Conservation (phyloP, 2,113 vertebrate species). For the Anthoscopus minutus region DNA sequence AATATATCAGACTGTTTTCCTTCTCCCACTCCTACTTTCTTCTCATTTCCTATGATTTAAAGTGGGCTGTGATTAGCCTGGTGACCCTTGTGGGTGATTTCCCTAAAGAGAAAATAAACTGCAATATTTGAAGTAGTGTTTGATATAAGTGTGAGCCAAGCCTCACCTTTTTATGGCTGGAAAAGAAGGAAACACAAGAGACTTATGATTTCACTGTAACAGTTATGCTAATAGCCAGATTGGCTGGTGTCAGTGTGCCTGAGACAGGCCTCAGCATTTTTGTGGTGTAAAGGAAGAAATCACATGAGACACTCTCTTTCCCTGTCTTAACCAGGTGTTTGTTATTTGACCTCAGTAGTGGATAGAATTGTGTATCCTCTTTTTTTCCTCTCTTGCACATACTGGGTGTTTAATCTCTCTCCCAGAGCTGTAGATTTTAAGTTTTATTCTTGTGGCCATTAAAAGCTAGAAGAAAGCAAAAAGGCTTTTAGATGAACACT, state of each 20-base stretch:
- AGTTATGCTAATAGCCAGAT: not conserved
- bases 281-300: not conserved
- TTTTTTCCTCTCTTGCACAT: not conserved
- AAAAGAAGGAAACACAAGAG: not conserved
- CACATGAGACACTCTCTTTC: not conserved
- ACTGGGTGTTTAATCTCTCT: not conserved
- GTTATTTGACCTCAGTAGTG: not conserved
- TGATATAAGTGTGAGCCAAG: not conserved
- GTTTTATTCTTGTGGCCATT: not conserved
- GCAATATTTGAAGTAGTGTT: not conserved
- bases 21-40: not conserved
- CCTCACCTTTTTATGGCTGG: not conserved
- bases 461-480: not conserved
- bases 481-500: not conserved
- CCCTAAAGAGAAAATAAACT: not conserved
- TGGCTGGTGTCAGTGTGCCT: not conserved
- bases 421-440: not conserved
- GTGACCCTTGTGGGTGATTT: not conserved
- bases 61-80: not conserved
- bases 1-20: not conserved
- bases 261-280: not conserved
- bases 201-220: not conserved
- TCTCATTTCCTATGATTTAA: not conserved
- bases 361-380: not conserved
- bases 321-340: not conserved